These are phyloP conservation scores for Caretta caretta DNA, from an alignment of 2,113 vertebrate genomes.

Conservation along the genomic window DNA sequence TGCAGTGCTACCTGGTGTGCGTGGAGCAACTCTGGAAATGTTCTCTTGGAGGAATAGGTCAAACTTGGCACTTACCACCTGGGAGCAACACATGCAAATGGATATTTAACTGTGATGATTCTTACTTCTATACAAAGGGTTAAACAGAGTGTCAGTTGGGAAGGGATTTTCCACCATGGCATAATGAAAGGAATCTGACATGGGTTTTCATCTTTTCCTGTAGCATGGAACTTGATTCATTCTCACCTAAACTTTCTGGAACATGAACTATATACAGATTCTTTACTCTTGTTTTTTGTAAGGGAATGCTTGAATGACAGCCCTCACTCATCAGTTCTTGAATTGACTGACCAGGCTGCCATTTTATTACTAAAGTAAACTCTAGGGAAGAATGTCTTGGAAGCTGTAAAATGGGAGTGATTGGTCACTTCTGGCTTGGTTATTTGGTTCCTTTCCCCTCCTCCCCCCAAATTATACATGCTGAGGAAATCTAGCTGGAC, in stretches of 20 bases:
- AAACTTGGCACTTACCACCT: not conserved
- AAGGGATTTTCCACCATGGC: slow-evolving; percentile 18
- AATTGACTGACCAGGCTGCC: not conserved
- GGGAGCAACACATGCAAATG: not conserved
- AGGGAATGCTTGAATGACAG: not conserved
- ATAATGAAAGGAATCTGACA: not conserved
- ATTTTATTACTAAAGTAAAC: not conserved
- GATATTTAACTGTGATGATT: not conserved
- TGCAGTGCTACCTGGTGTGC: not conserved
- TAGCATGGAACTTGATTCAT: slow-evolving; percentile 4
- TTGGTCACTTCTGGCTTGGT: not conserved
- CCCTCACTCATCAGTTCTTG: not conserved
- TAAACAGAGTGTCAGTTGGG: not conserved
- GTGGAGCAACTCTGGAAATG: not conserved
- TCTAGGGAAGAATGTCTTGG: not conserved
- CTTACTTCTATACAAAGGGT: not conserved
- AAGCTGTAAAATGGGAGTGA: not conserved
- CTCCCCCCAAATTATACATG: not conserved
- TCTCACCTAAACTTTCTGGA: not conserved
- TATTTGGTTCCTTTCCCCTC: not conserved
- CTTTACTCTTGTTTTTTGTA: not conserved
- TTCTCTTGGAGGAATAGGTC: not conserved
- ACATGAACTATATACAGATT: not conserved
- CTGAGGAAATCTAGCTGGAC: not conserved
- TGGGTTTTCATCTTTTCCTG: not conserved